Base-by-base conservation (phyloP, 2,797 vertebrate species). In the Rachycentron canadum region DNA sequence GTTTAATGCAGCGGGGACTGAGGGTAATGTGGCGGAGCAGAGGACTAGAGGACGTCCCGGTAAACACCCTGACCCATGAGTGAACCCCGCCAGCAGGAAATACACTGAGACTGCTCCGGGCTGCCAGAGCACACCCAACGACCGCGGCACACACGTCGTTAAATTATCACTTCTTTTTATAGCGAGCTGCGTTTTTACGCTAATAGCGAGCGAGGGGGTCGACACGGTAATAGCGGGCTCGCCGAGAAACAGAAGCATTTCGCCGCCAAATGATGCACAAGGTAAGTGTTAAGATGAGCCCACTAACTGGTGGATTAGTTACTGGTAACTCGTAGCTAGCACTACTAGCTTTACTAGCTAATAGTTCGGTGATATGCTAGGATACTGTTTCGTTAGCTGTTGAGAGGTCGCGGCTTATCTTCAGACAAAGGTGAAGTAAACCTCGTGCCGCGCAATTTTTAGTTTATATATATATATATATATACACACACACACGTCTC, bases 51-150 rank as follows among this genome's bases (percentile, higher is more conserved):
- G 36, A n/a, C 30, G 23, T 0, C 25, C 59, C 1, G 52, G 30
- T 17, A 21, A 45, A 56, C 28, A 5, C 55, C 3, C 8, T 60
- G 87, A 82, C 89, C 89, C 57, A 49, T 3, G 55, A 1, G 5
- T 89, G 91, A 92, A 89, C 91, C 63, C 40, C 63, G 0, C 0
- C 28, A 26, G 50, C 84, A 85, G 86, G 82, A 92, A 88, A 72
- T n/a, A 16, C 41, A 43, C 23, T 0, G 45, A 62, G 45, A 41
- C 55, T 36, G 58, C 67, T 11, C 3, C 25, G 32, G 21, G 23
- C 19, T n/a, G 41, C 16, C 60, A 7, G 26, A 59, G 41, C 38
- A 0, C 43, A 34, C 26, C 17, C 11, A 32, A 10, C 63, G 28
- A 7, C 81, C 59, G 7, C 32, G 3, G 7, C n/a, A 25, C 69